phyloP scores from a whole-genome alignment of 2,797 vertebrate genomes.

The Halcyon chelicuti region DNA sequence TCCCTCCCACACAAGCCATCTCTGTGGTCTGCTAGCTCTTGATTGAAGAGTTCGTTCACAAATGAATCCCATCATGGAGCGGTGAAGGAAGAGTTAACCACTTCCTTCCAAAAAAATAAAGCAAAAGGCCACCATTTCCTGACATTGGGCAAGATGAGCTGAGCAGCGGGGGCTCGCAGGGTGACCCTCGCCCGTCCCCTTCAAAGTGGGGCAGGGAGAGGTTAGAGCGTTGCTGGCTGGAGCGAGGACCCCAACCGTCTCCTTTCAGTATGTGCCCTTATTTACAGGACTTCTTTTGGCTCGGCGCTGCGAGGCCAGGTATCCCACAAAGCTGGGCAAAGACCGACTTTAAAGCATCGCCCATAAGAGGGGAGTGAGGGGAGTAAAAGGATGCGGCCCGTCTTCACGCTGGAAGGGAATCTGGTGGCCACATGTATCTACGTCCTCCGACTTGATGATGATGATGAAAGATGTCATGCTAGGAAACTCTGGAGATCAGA shows the following conservation, averaged over 20 bases:
- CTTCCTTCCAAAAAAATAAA: slow-evolving; percentile 42
- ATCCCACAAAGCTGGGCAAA: not conserved
- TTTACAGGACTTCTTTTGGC: not conserved
- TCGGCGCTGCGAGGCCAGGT: not conserved
- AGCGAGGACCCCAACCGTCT: not conserved
- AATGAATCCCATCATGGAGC: not conserved
- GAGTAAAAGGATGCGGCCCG: slow-evolving; percentile 69
- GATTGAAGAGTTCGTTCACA: slow-evolving; percentile 61
- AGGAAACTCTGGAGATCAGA: slow-evolving; percentile 65
- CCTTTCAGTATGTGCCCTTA: not conserved
- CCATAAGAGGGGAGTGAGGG: slow-evolving; percentile 54
- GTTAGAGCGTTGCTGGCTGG: not conserved
- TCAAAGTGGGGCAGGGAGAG: slow-evolving; percentile 22
- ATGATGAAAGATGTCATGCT: slow-evolving; percentile 77
- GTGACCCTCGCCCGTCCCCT: not conserved
- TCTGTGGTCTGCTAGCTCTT: slow-evolving; percentile 64
- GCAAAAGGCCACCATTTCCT: not conserved
- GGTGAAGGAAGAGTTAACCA: slow-evolving; percentile 66
- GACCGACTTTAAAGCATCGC: slow-evolving; percentile 62
- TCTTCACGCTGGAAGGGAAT: slow-evolving; percentile 70
- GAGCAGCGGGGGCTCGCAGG: not conserved
- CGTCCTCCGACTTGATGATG: slow-evolving; percentile 60
- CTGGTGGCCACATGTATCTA: slow-evolving; percentile 80
- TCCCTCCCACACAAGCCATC: slow-evolving; percentile 29
- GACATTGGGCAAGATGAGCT: not conserved